Evolutionary conservation across 2,888 invertebrate genomes (phyloP).

Genomic region (Athripsodes cinereus): DNA sequence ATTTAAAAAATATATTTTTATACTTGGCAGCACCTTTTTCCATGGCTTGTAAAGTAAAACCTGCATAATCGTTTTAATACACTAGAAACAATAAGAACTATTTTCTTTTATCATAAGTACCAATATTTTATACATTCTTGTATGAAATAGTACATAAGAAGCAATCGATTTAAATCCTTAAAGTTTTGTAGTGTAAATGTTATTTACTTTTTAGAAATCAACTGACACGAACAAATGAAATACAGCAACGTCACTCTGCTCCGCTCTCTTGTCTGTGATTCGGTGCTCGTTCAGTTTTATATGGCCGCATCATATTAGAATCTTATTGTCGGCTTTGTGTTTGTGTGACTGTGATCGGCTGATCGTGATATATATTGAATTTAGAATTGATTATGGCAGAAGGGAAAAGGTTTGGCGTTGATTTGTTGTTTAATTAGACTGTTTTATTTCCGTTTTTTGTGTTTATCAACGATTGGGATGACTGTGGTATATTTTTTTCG

Average conservation of each 20-base stretch:
- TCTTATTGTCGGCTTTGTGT: conserved; percentile 33
- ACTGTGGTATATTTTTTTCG: neutral
- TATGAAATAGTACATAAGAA: too few relatives aligned
- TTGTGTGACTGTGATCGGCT: conserved; percentile 4
- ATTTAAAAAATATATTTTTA: too few relatives aligned
- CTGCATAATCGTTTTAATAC: too few relatives aligned
- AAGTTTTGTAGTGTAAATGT: too few relatives aligned
- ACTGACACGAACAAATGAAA: conserved; percentile 47
- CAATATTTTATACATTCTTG: too few relatives aligned
- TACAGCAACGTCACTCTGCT: conserved; percentile 49
- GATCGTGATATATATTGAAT: conserved; percentile 7
- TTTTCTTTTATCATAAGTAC: too few relatives aligned
- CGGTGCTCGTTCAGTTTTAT: neutral
- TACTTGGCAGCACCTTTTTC: too few relatives aligned
- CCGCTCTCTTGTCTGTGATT: conserved; percentile 9
- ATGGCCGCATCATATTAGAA: neutral
- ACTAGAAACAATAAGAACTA: too few relatives aligned
- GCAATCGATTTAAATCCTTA: too few relatives aligned
- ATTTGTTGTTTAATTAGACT: neutral
- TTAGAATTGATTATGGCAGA: conserved; percentile 45
- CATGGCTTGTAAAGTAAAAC: too few relatives aligned
- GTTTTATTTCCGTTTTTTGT: neutral
- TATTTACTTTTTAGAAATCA: conserved; percentile 9
- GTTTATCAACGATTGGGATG: too few relatives aligned
- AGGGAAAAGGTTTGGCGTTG: conserved; percentile 45